Evolutionary conservation across 2,113 vertebrate genomes (phyloP).

Genomic region (Tyrannus savana): DNA sequence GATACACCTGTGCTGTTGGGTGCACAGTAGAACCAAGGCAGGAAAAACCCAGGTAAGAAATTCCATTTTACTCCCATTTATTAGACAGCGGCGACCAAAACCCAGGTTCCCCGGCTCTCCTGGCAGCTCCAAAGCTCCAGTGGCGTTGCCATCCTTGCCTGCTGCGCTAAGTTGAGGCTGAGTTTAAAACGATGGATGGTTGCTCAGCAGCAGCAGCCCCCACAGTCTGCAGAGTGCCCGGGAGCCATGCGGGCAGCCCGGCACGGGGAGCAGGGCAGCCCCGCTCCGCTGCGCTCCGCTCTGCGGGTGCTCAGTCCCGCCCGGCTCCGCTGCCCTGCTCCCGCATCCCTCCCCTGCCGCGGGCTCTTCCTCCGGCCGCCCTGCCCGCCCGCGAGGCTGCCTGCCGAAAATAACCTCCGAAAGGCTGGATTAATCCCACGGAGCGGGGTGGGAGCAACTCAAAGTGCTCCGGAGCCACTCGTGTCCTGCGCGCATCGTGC

Average conservation of each 20-base stretch:
- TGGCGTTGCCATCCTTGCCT: constrained; percentile 33
- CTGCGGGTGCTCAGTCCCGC: not conserved
- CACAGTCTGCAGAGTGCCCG: not conserved
- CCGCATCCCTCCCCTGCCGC: constrained; percentile 17
- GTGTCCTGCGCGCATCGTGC: not conserved
- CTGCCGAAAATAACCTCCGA: constrained; percentile 31
- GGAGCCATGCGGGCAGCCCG: not conserved
- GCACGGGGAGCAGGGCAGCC: not conserved
- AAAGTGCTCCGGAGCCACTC: not conserved
- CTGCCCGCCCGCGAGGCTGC: not conserved
- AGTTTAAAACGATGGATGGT: not conserved
- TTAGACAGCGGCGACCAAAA: constrained; percentile 14
- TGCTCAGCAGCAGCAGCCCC: constrained; percentile 37
- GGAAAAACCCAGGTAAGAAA: constrained; percentile 62
- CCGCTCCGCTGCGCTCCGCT: not conserved
- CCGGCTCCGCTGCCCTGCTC: not conserved
- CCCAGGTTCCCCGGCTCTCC: not conserved
- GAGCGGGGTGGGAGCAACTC: constrained; percentile 1
- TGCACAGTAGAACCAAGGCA: constrained; percentile 71
- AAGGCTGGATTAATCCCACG: not conserved
- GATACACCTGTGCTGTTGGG: constrained; percentile 65
- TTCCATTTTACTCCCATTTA: constrained; percentile 69
- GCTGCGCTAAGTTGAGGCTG: constrained; percentile 40
- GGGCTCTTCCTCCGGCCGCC: not conserved
- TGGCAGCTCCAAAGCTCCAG: constrained; percentile 37